A percentile compares a stretch with the other conserved stretches of the same genome.
Evolutionary conservation across 2,113 vertebrate species (phyloP).

Genomic region (Oxygymnocypris stewartii): DNA sequence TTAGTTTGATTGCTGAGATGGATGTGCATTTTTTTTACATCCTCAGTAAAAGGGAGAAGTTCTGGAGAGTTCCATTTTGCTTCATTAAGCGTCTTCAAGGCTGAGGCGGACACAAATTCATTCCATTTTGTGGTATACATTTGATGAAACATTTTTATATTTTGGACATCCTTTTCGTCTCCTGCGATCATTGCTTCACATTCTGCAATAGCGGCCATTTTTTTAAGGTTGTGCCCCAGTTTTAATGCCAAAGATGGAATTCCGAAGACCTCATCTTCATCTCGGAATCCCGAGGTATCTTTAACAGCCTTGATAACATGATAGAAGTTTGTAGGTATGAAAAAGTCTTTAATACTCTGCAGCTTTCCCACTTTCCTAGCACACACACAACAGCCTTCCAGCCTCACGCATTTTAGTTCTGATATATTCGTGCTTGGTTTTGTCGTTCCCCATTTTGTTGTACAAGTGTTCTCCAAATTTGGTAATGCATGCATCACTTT

Average conservation of each 20-base stretch:
- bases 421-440: conserved; percentile 47
- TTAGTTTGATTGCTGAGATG: background rate
- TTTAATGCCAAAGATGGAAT: conserved; percentile 50
- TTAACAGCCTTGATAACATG: conserved; percentile 45
- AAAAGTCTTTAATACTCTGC: no score
- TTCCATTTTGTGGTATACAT: conserved; percentile 12
- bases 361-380: background rate
- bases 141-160: background rate
- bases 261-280: conserved; percentile 39
- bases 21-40: background rate
- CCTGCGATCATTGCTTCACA: conserved; percentile 35
- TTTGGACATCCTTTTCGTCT: background rate
- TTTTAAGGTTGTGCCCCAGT: conserved; percentile 49
- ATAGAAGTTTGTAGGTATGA: background rate
- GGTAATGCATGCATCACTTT: background rate
- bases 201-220: conserved; percentile 22
- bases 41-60: conserved; percentile 13
- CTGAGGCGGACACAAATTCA: background rate
- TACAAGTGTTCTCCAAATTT: conserved; percentile 45
- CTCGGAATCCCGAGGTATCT: conserved; percentile 29
- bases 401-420: conserved; percentile 17
- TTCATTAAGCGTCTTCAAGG: background rate
- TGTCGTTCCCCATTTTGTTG: conserved; percentile 43
- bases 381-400: background rate
- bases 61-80: background rate